A percentile compares a stretch with the other conserved stretches of the same genome.
These are phyloP conservation scores for Zoanthus sansibaricus DNA, from an alignment of 92 coral and sea anemone species.

Conservation along the genomic window DNA sequence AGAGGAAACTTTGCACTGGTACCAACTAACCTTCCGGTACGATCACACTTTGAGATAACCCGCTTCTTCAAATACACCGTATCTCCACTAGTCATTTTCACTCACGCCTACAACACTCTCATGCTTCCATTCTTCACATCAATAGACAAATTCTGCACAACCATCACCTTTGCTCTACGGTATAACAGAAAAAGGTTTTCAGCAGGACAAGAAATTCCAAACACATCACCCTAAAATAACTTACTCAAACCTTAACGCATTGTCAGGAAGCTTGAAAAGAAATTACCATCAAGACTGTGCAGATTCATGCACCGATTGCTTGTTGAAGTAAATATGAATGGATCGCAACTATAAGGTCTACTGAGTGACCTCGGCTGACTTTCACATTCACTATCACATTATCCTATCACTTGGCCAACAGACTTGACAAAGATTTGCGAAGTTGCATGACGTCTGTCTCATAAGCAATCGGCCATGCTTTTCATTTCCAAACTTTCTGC, in stretches of 20 bases:
- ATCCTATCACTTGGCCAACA: no score
- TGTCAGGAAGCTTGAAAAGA: background rate
- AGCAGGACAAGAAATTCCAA: background rate
- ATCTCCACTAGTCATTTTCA: background rate
- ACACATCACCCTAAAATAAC: background rate
- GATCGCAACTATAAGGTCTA: no score
- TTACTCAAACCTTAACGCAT: background rate
- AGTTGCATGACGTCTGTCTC: no score
- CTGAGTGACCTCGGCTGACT: no score
- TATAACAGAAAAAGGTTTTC: background rate
- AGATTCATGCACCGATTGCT: background rate
- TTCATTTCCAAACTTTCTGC: no score
- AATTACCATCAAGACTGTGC: background rate
- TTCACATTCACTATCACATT: no score
- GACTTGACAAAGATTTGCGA: no score
- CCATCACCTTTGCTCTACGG: background rate
- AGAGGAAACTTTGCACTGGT: constrained; percentile 42
- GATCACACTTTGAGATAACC: background rate
- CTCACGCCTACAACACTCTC: constrained; percentile 3
- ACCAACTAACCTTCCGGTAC: constrained; percentile 3
- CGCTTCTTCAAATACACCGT: background rate
- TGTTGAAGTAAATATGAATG: background rate
- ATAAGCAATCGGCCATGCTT: no score
- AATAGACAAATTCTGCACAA: background rate
- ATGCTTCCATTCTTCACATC: background rate